Evolutionary conservation across 1,140 invertebrate genomes (phyloP).

Genomic region (Araneus ventricosus): DNA sequence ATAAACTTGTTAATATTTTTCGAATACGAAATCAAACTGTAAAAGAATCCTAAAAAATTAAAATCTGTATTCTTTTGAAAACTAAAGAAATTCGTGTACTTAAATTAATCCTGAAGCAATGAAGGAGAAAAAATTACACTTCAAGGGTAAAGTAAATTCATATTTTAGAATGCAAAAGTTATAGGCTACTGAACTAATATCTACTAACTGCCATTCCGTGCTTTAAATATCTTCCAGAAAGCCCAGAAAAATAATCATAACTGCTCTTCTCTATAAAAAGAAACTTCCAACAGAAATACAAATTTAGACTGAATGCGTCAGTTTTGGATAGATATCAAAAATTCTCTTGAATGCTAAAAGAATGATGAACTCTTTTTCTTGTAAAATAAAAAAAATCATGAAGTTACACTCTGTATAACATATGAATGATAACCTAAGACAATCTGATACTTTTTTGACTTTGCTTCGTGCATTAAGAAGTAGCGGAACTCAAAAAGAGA

Average conservation of each 20-base stretch:
- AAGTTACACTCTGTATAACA: background rate
- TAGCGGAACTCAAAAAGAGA: too few species aligned
- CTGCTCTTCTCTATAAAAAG: slow-evolving; percentile 15
- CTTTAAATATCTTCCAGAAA: slow-evolving; percentile 28
- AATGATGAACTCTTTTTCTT: slow-evolving; percentile 19
- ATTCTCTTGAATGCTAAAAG: slow-evolving; percentile 10
- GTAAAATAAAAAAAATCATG: background rate
- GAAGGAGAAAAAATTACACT: background rate
- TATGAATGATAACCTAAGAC: background rate
- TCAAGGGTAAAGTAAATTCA: background rate
- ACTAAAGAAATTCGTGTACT: too few species aligned
- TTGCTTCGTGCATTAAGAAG: too few species aligned
- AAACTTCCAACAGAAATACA: slow-evolving; percentile 14
- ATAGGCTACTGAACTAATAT: slow-evolving; percentile 30
- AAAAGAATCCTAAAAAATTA: too few species aligned
- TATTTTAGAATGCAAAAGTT: background rate
- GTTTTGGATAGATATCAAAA: slow-evolving; percentile 18
- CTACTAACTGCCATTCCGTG: slow-evolving; percentile 21
- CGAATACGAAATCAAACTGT: too few species aligned
- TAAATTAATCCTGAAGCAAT: too few species aligned
- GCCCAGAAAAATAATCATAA: slow-evolving; percentile 27
- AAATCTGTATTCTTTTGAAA: too few species aligned
- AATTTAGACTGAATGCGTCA: slow-evolving; percentile 34
- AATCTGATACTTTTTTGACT: too few species aligned
- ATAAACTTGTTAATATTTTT: too few species aligned